Evolutionary conservation across 2,888 invertebrate species (phyloP), one percentile per base, ranked within the genome.

Genomic region (Lasioglossum marginatum): DNA sequence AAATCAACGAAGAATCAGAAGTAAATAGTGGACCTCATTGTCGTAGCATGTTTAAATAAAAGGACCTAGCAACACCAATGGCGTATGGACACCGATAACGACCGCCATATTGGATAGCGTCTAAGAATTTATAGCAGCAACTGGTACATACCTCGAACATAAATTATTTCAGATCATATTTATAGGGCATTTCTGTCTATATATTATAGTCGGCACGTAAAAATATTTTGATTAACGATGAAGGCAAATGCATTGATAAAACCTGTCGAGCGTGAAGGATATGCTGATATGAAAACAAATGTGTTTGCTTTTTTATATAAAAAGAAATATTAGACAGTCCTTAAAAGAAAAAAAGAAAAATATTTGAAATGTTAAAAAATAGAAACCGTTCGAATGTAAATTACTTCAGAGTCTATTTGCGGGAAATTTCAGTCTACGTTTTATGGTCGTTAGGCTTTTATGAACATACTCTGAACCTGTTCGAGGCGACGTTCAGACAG

Each of bases 51-150:
- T 57, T 12, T 23, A 23, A 57, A n/a, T n/a, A n/a, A 57, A 23
- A 0, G n/a, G n/a, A n/a, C 4, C n/a, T 57, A 12, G 4, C 12
- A 57, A 57, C 57, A n/a, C 3, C 57, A 57, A 57, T n/a, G n/a
- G n/a, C 57, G 12, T n/a, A 4, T n/a, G 23, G n/a, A 57, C 57
- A n/a, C 57, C n/a, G 57, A n/a, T n/a, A 57, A 57, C n/a, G n/a
- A 57, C 57, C 57, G n/a, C 57, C 57, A n/a, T 57, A 57, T 57
- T 57, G 57, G 57, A 57, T 57, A 57, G n/a, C n/a, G 57, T 57
- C 57, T 57, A 57, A 57, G 57, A 57, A 57, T 57, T 57, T 57
- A 57, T 57, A 57, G 57, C 57, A n/a, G n/a, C 57, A 4, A 57
- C n/a, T n/a, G 12, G n/a, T n/a, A 57, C 57, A 57, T 57, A 57